Conservation (phyloP, 2,888 invertebrate genomes). For the Drosophila pegasa region DNA sequence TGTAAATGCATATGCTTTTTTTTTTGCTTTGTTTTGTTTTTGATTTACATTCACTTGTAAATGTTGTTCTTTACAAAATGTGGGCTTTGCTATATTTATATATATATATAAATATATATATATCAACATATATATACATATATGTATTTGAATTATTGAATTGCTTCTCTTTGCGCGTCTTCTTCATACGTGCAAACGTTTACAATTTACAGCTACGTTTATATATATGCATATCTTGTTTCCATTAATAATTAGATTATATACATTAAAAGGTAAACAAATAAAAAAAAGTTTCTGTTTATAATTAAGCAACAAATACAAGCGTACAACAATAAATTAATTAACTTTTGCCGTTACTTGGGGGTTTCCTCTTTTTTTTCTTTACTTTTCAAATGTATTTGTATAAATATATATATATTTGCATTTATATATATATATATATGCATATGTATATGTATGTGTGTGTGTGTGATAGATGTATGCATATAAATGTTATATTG, state of each 20-base stretch:
- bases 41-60: constrained; percentile 40
- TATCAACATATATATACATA: constrained; percentile 2
- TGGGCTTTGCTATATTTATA: not conserved
- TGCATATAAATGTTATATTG: constrained; percentile 33
- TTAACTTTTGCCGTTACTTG: constrained; percentile 72
- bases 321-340: constrained; percentile 77
- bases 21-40: too few species aligned
- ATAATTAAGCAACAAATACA: constrained; percentile 78
- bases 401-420: constrained; percentile 1
- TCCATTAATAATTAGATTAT: constrained; percentile 53
- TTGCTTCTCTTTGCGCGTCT: constrained; percentile 37
- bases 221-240: constrained; percentile 22
- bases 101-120: constrained; percentile 1
- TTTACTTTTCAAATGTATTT: constrained; percentile 25
- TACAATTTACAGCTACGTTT: constrained; percentile 44
- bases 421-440: not conserved
- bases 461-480: constrained; percentile 36
- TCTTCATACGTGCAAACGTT: constrained; percentile 30
- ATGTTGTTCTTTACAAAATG: constrained; percentile 45
- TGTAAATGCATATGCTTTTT: constrained; percentile 61
- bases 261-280: constrained; percentile 64
- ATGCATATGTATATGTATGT: constrained; percentile 15
- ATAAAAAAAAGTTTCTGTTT: constrained; percentile 60
- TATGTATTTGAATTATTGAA: constrained; percentile 29
- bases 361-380: constrained; percentile 37